phyloP scores from a whole-genome alignment of 2,113 vertebrate species.

The Stigmatopora nigra region DNA sequence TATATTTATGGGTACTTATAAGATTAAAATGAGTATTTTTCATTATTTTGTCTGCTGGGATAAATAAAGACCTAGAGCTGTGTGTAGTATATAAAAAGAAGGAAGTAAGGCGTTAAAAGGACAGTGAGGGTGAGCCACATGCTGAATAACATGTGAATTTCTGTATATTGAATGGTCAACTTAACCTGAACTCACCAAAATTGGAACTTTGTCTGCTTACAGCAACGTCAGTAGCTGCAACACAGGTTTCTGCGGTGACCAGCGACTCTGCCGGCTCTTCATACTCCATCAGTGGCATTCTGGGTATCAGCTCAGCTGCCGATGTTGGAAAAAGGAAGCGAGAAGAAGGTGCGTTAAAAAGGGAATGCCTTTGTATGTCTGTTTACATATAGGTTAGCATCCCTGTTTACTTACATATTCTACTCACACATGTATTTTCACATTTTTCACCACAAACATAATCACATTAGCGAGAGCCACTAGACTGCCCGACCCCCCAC shows the following conservation, averaged over 20 bases:
- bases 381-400: neutral
- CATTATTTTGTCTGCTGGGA: no score
- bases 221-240: slow-evolving; percentile 89
- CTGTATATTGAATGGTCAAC: no score
- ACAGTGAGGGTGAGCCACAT: no score
- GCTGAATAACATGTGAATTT: no score
- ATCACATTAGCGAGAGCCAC: slow-evolving; percentile 8
- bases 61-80: no score
- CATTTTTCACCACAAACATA: slow-evolving; percentile 6
- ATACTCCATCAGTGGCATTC: slow-evolving; percentile 97
- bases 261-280: slow-evolving; percentile 92
- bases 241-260: slow-evolving; percentile 88
- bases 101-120: no score
- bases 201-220: slow-evolving; percentile 24
- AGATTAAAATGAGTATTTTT: no score
- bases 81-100: no score
- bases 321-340: slow-evolving; percentile 94
- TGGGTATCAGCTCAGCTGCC: slow-evolving; percentile 87
- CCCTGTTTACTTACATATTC: neutral
- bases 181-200: neutral
- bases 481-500: neutral
- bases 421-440: slow-evolving; percentile 6
- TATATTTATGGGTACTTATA: no score
- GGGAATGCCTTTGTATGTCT: neutral
- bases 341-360: slow-evolving; percentile 80